Evolutionary conservation across 2,888 invertebrate genomes (phyloP).

Genomic region (Druceiella hillmani): DNA sequence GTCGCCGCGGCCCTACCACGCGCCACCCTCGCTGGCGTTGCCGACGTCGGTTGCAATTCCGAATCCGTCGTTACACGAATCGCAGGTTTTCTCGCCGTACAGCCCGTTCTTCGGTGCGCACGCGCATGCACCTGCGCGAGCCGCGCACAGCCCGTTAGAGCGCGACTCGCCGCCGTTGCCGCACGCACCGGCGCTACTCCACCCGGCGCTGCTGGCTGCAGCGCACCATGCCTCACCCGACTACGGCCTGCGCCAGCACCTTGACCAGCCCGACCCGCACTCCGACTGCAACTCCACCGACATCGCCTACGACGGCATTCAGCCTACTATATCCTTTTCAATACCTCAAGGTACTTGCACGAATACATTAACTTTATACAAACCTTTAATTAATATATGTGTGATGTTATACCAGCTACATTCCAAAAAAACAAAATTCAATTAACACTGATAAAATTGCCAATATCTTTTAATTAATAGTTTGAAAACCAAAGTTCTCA

Average conservation of each 20-base stretch:
- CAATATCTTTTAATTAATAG: too few species aligned
- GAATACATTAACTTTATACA: too few species aligned
- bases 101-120: conserved; percentile 77
- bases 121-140: conserved; percentile 29
- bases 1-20: conserved; percentile 70
- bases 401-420: too few species aligned
- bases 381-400: too few species aligned
- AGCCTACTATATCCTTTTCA: conserved; percentile 95
- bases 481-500: too few species aligned
- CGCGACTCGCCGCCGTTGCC: conserved; percentile 81
- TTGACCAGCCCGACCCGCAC: conserved; percentile 80
- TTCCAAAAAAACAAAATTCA: too few species aligned
- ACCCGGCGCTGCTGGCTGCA: conserved; percentile 78
- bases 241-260: conserved; percentile 68
- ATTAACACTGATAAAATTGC: too few species aligned
- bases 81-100: conserved; percentile 89
- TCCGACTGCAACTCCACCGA: conserved; percentile 91
- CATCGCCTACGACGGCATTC: conserved; percentile 86
- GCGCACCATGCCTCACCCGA: conserved; percentile 81
- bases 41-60: conserved; percentile 96
- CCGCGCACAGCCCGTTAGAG: conserved; percentile 57
- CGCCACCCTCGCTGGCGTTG: conserved; percentile 82
- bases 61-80: conserved; percentile 92
- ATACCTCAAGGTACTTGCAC: too few species aligned
- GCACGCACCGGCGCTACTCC: conserved; percentile 79